Percentiles rank a stretch among this genome's conserved stretches.
phyloP scores from a whole-genome alignment of 2,113 vertebrate species.

The Cyanoramphus novaezelandiae region DNA sequence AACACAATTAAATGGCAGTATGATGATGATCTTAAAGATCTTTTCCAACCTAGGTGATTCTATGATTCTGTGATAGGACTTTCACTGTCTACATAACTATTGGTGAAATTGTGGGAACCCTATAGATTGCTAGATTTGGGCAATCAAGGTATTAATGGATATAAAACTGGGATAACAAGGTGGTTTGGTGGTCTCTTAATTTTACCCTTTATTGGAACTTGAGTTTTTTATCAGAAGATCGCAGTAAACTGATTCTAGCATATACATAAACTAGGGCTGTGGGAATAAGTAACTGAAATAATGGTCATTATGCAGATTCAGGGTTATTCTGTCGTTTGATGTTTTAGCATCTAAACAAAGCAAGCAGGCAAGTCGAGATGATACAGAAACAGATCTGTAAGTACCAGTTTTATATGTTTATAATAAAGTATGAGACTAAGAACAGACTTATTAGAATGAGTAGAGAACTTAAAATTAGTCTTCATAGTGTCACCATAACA shows the following conservation, averaged over 20 bases:
- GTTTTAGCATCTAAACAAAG: neutral
- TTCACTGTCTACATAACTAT: neutral
- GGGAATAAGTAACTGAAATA: neutral
- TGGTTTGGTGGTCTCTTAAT: neutral
- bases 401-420: neutral
- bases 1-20: neutral
- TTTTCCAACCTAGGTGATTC: neutral
- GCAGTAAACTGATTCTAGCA: neutral
- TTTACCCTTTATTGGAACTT: neutral
- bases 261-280: neutral
- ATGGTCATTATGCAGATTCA: neutral
- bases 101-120: neutral
- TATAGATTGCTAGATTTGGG: neutral
- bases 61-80: rapidly evolving
- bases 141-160: neutral
- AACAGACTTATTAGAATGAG: neutral
- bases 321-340: neutral
- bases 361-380: neutral
- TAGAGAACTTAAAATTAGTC: neutral
- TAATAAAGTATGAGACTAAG: neutral
- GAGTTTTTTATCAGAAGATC: neutral
- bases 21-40: rapidly evolving
- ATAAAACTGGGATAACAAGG: neutral
- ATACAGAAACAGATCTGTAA: neutral
- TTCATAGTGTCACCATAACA: neutral